Evolutionary conservation across 2,113 vertebrate genomes (phyloP).

Genomic region (Fregata magnificens): DNA sequence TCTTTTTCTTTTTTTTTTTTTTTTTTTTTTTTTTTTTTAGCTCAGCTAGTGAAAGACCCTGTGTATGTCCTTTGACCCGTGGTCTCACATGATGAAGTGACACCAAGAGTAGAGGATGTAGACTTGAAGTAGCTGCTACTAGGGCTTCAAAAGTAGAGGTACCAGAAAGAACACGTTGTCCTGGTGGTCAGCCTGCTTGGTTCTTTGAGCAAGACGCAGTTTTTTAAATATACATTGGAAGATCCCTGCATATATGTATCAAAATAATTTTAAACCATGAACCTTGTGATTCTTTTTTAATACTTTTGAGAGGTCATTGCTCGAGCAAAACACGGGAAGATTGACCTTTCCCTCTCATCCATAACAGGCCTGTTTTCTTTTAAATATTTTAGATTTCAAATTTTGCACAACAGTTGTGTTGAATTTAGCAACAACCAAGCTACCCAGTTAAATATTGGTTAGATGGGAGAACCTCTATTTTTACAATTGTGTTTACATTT

Average conservation of each 20-base stretch:
- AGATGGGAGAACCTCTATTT: background rate
- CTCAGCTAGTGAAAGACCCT: constrained; percentile 43
- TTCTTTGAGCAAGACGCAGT: background rate
- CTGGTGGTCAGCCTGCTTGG: background rate
- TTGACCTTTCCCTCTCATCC: background rate
- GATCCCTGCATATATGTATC: background rate
- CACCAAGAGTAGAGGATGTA: background rate
- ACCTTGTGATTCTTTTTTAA: background rate
- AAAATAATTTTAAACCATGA: background rate
- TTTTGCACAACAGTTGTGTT: background rate
- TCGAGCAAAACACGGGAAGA: background rate
- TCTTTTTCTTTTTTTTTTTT: background rate
- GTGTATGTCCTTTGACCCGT: constrained; percentile 54
- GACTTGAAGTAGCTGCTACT: background rate
- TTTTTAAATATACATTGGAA: background rate
- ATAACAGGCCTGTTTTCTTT: background rate
- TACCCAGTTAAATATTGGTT: constrained; percentile 22
- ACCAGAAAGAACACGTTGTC: background rate
- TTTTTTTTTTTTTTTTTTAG: background rate
- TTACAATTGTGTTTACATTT: constrained; percentile 4
- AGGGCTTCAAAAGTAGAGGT: background rate
- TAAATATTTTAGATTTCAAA: background rate
- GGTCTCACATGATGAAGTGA: constrained; percentile 60
- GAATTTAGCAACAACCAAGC: constrained; percentile 15
- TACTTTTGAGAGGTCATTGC: background rate